Conservation (phyloP, 1,140 invertebrate species). For the Drosophila obscura region DNA sequence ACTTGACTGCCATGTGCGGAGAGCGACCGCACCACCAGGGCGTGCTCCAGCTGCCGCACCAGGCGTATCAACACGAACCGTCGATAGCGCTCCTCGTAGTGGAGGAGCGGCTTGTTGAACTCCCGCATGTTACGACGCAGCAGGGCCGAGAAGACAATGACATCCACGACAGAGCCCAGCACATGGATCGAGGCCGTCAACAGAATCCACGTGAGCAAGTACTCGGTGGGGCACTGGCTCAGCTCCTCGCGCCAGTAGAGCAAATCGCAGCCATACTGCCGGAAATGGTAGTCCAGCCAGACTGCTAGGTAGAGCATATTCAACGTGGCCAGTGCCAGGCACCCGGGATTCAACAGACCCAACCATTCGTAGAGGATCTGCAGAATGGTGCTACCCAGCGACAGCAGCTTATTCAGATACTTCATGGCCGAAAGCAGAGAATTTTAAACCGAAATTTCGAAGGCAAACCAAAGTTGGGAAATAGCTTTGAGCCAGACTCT, state of each 20-base stretch:
- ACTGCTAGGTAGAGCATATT: constrained; percentile 36
- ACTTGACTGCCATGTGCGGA: background rate
- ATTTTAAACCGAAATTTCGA: constrained; percentile 25
- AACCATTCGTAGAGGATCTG: constrained; percentile 6
- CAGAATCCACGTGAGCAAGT: constrained; percentile 38
- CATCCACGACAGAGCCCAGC: constrained; percentile 44
- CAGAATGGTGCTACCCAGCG: constrained; percentile 7
- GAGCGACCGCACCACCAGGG: constrained; percentile 40
- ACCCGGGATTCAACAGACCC: constrained; percentile 29
- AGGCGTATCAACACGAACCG: constrained; percentile 62
- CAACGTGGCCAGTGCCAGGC: constrained; percentile 35
- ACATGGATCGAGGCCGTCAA: constrained; percentile 31
- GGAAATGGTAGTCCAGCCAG: constrained; percentile 46
- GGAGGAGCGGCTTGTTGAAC: constrained; percentile 27
- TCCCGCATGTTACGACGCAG: constrained; percentile 32
- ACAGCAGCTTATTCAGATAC: constrained; percentile 25
- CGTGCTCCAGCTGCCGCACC: constrained; percentile 53
- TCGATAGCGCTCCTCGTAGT: constrained; percentile 57
- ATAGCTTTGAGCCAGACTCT: background rate
- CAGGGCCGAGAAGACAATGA: constrained; percentile 25
- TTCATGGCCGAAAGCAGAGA: constrained; percentile 12
- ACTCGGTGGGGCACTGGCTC: constrained; percentile 11
- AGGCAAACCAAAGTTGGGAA: constrained; percentile 13
- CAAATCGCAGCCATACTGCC: constrained; percentile 42
- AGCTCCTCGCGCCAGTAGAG: constrained; percentile 54